Evolutionary conservation across 1,140 invertebrate species (phyloP).

Genomic region (Eriosoma lanigerum): DNA sequence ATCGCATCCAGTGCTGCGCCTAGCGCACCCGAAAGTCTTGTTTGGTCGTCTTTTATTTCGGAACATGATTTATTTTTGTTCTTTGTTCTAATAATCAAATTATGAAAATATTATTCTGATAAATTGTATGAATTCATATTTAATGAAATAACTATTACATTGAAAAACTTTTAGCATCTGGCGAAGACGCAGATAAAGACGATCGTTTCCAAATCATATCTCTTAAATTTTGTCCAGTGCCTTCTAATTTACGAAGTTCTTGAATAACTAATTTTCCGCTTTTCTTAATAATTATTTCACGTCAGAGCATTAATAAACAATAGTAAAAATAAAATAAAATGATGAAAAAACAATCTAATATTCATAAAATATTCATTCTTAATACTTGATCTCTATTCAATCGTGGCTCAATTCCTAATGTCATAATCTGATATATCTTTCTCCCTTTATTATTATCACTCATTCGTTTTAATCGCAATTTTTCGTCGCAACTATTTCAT

Average conservation of each 20-base stretch:
- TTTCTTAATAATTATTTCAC: slow-evolving; percentile 61
- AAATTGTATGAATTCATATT: not conserved
- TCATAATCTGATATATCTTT: too few species aligned
- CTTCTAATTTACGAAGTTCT: slow-evolving; percentile 76
- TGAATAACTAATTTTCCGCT: slow-evolving; percentile 85
- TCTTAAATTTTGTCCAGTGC: slow-evolving; percentile 82
- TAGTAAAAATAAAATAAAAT: too few species aligned
- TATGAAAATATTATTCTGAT: not conserved
- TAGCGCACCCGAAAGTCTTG: slow-evolving; percentile 61
- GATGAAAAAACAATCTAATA: too few species aligned
- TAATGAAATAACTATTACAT: not conserved
- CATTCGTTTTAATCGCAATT: too few species aligned
- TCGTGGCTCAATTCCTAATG: too few species aligned
- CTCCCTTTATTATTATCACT: too few species aligned
- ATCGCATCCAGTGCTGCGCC: slow-evolving; percentile 79
- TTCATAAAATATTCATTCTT: too few species aligned
- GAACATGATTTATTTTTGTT: slow-evolving; percentile 18
- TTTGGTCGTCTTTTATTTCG: slow-evolving; percentile 19
- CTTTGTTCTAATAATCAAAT: not conserved
- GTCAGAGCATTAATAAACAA: too few species aligned
- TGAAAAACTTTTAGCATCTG: slow-evolving; percentile 59
- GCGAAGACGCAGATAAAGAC: slow-evolving; percentile 73
- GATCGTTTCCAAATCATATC: slow-evolving; percentile 85
- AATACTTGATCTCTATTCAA: too few species aligned
- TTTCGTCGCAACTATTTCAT: too few species aligned